Conservation (phyloP, 2,888 invertebrate genomes). For the Campoletis raptor region DNA sequence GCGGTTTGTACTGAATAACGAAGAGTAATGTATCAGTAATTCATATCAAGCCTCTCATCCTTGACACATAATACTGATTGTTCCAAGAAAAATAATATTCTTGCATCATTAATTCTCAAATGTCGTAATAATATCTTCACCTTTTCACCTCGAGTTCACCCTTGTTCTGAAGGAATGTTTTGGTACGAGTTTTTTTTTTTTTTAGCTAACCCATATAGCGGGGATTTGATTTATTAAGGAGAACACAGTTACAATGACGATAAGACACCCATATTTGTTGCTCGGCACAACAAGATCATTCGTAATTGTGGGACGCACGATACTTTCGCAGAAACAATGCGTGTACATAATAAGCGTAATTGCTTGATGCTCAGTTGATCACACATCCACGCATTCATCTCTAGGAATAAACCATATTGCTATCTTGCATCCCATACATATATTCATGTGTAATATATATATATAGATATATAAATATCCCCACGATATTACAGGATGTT, state of each 20-base stretch:
- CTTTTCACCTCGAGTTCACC: neutral
- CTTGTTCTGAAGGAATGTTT: neutral
- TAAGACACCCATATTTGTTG: neutral
- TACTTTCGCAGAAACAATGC: slow-evolving; percentile 62
- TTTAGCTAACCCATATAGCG: neutral
- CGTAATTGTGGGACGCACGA: slow-evolving; percentile 12
- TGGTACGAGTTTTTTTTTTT: neutral
- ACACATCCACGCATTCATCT: slow-evolving; percentile 15
- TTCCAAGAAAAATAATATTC: neutral
- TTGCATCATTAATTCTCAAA: neutral
- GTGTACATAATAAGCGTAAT: slow-evolving; percentile 56
- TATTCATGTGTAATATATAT: neutral
- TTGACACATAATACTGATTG: slow-evolving; percentile 1
- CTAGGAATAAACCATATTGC: slow-evolving; percentile 43
- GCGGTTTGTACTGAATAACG: too few species aligned
- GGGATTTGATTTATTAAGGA: slow-evolving; percentile 14
- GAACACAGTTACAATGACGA: neutral
- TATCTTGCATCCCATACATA: slow-evolving; percentile 37
- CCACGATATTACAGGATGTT: slow-evolving; percentile 26
- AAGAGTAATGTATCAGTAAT: too few species aligned
- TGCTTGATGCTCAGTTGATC: slow-evolving; percentile 42
- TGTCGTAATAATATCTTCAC: slow-evolving; percentile 2
- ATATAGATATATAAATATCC: neutral
- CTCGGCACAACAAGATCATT: slow-evolving; percentile 33
- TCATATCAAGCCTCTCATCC: neutral